Conservation (phyloP, 2,888 invertebrate species). For the Amiota minor region DNA sequence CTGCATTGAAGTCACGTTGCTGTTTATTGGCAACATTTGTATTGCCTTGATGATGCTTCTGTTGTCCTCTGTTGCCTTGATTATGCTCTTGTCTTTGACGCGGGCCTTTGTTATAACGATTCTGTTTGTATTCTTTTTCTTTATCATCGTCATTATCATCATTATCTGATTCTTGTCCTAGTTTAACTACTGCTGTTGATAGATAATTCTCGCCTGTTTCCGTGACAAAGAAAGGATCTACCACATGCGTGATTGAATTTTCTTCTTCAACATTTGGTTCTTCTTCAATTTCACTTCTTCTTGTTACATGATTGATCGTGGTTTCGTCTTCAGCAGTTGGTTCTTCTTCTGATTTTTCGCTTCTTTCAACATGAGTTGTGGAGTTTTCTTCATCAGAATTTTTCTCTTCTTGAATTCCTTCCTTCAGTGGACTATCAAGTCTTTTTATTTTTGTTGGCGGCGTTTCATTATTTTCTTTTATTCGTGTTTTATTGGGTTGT, state of each 20-base stretch:
- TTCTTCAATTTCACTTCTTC: slow-evolving; percentile 30
- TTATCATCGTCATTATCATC: slow-evolving; percentile 44
- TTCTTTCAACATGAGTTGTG: neutral
- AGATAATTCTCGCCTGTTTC: slow-evolving; percentile 69
- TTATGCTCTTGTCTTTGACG: slow-evolving; percentile 15
- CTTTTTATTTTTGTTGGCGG: neutral
- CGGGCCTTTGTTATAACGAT: neutral
- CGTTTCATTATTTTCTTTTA: neutral
- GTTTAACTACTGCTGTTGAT: slow-evolving; percentile 63
- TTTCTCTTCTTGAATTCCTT: neutral
- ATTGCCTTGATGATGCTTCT: neutral
- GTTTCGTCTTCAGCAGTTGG: neutral
- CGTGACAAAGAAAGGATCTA: slow-evolving; percentile 72
- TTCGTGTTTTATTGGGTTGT: neutral
- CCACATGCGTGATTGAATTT: slow-evolving; percentile 48
- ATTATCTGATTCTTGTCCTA: slow-evolving; percentile 43
- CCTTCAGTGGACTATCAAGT: neutral
- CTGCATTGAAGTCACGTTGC: neutral
- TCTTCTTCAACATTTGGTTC: slow-evolving; percentile 3
- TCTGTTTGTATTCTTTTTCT: neutral
- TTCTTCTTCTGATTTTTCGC: neutral
- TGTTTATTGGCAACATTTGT: neutral
- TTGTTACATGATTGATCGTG: neutral
- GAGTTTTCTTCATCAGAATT: slow-evolving; percentile 10
- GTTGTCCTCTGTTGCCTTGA: neutral